These are phyloP conservation scores for Phyllostomus discolor DNA, from an alignment of 2,113 vertebrate genomes.

Conservation along the genomic window DNA sequence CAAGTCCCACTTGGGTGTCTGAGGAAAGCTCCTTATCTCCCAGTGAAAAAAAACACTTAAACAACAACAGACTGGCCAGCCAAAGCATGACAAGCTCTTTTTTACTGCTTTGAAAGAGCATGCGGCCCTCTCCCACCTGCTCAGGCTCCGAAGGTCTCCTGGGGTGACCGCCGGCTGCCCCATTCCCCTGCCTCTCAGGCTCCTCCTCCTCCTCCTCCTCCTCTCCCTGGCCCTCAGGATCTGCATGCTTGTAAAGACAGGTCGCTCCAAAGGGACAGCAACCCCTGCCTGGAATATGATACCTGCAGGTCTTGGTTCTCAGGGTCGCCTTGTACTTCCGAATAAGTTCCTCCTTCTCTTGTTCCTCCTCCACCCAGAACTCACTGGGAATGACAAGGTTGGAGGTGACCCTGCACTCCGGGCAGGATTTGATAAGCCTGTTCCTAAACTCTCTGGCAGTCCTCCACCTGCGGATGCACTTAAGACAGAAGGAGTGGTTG, in stretches of 20 bases:
- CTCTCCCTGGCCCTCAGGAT: slow-evolving; percentile 89
- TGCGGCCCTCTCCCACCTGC: slow-evolving; percentile 13
- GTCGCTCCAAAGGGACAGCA: slow-evolving; percentile 93
- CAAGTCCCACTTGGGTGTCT: slow-evolving; percentile 4
- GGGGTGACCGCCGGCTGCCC: background rate
- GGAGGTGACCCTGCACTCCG: slow-evolving; percentile 96
- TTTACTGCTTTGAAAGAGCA: background rate
- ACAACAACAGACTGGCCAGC: slow-evolving; percentile 52
- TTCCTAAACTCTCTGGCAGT: slow-evolving; percentile 95
- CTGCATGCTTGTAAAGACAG: slow-evolving; percentile 97
- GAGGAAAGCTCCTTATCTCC: background rate
- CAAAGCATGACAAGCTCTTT: slow-evolving; percentile 37
- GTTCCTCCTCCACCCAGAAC: slow-evolving; percentile 97
- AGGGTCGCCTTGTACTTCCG: slow-evolving; percentile 97
- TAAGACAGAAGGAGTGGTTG: slow-evolving; percentile 96
- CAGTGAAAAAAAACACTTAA: slow-evolving; percentile 41
- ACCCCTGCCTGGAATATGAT: slow-evolving; percentile 93
- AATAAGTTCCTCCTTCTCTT: slow-evolving; percentile 96
- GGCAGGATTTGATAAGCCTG: slow-evolving; percentile 98
- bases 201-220: slow-evolving; percentile 84
- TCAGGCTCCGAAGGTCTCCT: background rate
- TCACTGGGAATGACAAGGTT: slow-evolving; percentile 98
- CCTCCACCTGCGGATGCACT: slow-evolving; percentile 97
- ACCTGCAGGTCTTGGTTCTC: slow-evolving; percentile 92
- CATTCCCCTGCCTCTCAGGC: slow-evolving; percentile 80